Conservation (phyloP, 2,113 vertebrate genomes). For the Sander vitreus region DNA sequence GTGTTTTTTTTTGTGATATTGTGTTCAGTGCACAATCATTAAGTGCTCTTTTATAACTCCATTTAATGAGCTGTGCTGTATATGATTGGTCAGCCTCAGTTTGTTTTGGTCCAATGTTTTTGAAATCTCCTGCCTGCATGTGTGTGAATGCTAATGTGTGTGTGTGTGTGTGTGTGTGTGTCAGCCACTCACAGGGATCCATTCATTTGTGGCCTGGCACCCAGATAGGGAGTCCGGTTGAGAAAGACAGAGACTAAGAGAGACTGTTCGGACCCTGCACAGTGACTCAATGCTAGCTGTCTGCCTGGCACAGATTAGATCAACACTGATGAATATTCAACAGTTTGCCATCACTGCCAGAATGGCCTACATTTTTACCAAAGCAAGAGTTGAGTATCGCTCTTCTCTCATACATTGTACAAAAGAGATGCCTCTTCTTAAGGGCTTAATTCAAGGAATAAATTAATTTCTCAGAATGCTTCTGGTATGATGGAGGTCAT, state of each 20-base stretch:
- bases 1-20: conserved; percentile 14
- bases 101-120: conserved; percentile 74
- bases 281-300: conserved; percentile 82
- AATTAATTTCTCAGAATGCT: neutral
- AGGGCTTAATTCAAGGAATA: neutral
- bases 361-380: conserved; percentile 52
- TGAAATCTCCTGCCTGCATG: conserved; percentile 50
- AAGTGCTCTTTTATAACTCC: neutral
- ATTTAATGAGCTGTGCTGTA: conserved; percentile 7
- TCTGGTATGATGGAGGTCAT: neutral
- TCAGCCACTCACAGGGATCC: conserved; percentile 71
- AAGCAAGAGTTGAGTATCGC: conserved; percentile 17
- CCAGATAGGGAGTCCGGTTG: conserved; percentile 70
- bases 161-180: conserved; percentile 34
- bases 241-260: conserved; percentile 78
- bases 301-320: conserved; percentile 82
- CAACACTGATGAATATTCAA: conserved; percentile 82
- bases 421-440: conserved; percentile 10
- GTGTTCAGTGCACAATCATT: conserved; percentile 13
- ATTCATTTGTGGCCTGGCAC: conserved; percentile 81
- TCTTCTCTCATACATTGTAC: conserved; percentile 22
- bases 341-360: conserved; percentile 49
- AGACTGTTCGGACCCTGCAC: conserved; percentile 74
- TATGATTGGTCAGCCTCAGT: conserved; percentile 25
- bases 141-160: conserved; percentile 64